Evolutionary conservation across 2,797 vertebrate genomes (phyloP).

Genomic region (Channallabes apus): DNA sequence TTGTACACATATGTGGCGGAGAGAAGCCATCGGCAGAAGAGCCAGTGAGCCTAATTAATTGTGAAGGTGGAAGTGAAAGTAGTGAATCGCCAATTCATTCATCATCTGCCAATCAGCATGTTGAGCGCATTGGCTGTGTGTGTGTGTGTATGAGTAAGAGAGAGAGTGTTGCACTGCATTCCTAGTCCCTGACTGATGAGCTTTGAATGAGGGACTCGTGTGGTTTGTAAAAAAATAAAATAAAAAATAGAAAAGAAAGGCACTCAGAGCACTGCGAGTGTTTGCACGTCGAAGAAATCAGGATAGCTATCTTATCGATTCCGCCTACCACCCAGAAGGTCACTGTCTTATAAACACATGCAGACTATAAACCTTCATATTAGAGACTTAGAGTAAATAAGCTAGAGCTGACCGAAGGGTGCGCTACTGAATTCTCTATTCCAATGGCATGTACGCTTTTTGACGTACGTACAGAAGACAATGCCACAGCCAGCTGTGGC

Average conservation of each 20-base stretch:
- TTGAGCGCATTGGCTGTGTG: constrained; percentile 31
- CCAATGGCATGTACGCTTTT: not conserved
- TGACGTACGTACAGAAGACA: not conserved
- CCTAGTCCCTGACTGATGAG: constrained; percentile 48
- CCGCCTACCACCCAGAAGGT: constrained; percentile 5
- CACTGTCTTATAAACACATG: constrained; percentile 13
- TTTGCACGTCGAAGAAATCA: too few species aligned
- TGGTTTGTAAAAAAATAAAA: constrained; percentile 36
- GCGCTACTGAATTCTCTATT: not conserved
- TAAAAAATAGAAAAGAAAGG: too few species aligned
- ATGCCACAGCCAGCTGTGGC: not conserved
- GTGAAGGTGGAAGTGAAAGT: constrained; percentile 57
- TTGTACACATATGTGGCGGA: constrained; percentile 7
- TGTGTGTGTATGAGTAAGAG: constrained; percentile 7
- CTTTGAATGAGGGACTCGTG: constrained; percentile 46
- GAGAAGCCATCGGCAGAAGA: constrained; percentile 44
- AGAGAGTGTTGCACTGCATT: constrained; percentile 32
- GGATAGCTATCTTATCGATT: constrained; percentile 22
- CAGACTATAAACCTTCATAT: not conserved
- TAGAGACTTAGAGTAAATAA: not conserved
- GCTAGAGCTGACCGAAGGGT: not conserved
- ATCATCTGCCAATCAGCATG: constrained; percentile 59
- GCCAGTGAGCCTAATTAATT: constrained; percentile 57
- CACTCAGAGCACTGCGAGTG: not conserved
- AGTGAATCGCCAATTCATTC: constrained; percentile 57